These are phyloP conservation scores for Pimephales promelas DNA, from an alignment of 2,113 vertebrate genomes.

Conservation along the genomic window DNA sequence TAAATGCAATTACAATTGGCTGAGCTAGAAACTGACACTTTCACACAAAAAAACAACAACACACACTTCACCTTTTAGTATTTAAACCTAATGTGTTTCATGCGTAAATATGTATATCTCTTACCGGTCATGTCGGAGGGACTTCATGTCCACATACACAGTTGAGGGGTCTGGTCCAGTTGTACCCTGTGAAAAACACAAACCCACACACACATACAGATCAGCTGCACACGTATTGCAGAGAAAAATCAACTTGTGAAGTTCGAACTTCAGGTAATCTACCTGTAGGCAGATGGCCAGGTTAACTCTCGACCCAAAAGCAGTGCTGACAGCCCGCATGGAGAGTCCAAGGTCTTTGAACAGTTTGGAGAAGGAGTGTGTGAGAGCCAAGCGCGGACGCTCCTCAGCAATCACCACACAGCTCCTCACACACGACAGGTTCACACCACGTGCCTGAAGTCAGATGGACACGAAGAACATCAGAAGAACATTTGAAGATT, in stretches of 20 bases:
- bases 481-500: not conserved
- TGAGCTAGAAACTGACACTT: not conserved
- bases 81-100: not conserved
- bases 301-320: conserved; percentile 95
- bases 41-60: not conserved
- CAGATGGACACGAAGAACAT: not conserved
- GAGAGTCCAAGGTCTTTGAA: conserved; percentile 96
- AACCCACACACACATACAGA: conserved; percentile 40
- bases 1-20: not conserved
- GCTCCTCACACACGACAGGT: conserved; percentile 90
- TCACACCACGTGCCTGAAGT: conserved; percentile 87
- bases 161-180: conserved; percentile 97
- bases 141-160: conserved; percentile 98
- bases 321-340: conserved; percentile 90
- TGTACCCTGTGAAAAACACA: conserved; percentile 82
- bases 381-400: conserved; percentile 85
- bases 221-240: not conserved
- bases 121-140: conserved; percentile 96
- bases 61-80: not conserved
- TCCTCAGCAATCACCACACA: conserved; percentile 96
- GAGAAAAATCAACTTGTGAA: not conserved
- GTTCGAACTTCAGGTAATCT: not conserved
- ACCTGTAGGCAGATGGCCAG: conserved; percentile 96
- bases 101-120: conserved; percentile 4
- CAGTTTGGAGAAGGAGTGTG: conserved; percentile 96